Evolutionary conservation across 2,113 vertebrate genomes (phyloP), one percentile per base, ranked within the genome.

Genomic region (Sula dactylatra): DNA sequence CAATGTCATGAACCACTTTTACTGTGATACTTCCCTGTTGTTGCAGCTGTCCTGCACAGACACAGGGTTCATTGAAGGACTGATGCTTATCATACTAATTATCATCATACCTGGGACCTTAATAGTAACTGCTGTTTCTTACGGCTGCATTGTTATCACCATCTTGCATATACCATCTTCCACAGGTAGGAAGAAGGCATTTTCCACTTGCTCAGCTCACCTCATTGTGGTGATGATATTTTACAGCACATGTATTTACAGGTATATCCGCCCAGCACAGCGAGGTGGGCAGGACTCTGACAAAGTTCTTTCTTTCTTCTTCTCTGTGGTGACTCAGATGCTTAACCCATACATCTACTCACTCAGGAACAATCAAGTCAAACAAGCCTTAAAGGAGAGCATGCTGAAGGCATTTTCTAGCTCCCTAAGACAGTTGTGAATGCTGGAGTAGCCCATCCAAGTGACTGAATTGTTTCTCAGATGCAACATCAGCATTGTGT

Each of bases 131-230:
- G 54, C 71, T 42, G 29, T 73, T 66, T 97, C 96, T 54, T 97
- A 96, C 8, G 54, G 86, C 40, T 94, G 73, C 72, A 95, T 97
- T 40, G 72, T 97, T 9, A 13, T 47, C 59, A 77, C 82, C 58
- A 76, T 97, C 69, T 58, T 96, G 54, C 88, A 44, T 22, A 95
- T 96, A 5, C 86, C 97, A 9, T 95, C 95, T 13, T 54, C 73
- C 13, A 69, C 84, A 16, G 91, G 94, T 4, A 69, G 49, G 31
- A 88, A 29, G 54, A 98, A 96, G 61, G 93, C 94, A 12, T 97
- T 97, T 82, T 97, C 97, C 29, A 97, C 95, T 9, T 97, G 97
- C 50, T 97, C 93, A 40, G 96, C 96, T 66, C 96, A 97, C 56
- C 87, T 98, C 27, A 36, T 54, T 1, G 49, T 97, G 25, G 92